Base-by-base conservation (phyloP, 1,140 invertebrate genomes). In the Drosophila melanica region DNA sequence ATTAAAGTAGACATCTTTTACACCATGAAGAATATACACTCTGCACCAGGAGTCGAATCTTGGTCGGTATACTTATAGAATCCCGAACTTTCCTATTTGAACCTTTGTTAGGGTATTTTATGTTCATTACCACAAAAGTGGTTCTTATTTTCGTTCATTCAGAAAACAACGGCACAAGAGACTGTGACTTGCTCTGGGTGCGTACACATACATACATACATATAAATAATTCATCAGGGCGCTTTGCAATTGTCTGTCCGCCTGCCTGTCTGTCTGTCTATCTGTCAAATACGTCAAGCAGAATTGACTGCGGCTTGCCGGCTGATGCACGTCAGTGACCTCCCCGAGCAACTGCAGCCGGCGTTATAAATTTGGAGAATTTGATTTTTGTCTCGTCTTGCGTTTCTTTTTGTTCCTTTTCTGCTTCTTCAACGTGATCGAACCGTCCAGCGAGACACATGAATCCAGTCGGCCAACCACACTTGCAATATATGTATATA, bases 151-250 rank as follows among this genome's bases (percentile, higher is more conserved):
- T 42, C 30, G 47, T 81, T 81, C 78, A 79, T 79, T 81, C 76
- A 80, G 71, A 66, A 76, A 63, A 66, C 37, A 45, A 39, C 44
- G 18, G 42, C 23, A 18, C 20, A 27, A 50, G 33, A 53, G 44
- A 58, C 30, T 68, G 39, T 2, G 57, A 58, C 53, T 57, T 57
- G 45, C 18, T 27, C 20, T 72, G 63, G 63, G 27, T 72, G 68
- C 10, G 18, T 50, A 14, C 41, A 37, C 41, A 57, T 27, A 27
- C 23, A 27, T 79, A 37, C 41, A 57, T 27, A 27, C 27, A 27
- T 79, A 69, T 82, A 75, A 82, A 82, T 87, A 65, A 85, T 87
- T 85, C 81, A 85, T 75, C 63, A 60, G 74, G 41, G 14, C 33
- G 55, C 68, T 39, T 23, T 23, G 27, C 33, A 18, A 77, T 23